Evolutionary conservation across 1,140 invertebrate species (phyloP).

Genomic region (Pentalonia nigronervosa): DNA sequence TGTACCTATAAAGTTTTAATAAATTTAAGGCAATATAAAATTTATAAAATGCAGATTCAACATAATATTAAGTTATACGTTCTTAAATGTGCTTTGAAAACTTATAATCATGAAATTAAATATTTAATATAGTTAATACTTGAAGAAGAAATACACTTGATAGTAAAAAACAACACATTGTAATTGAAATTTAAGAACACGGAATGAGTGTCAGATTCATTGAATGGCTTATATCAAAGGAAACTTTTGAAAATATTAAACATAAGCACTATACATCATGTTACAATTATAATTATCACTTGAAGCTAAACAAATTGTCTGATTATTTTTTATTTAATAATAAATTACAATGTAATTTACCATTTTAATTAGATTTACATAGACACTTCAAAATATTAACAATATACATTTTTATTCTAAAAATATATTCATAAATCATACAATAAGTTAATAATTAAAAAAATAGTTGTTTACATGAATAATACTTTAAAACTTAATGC

Average conservation of each 20-base stretch:
- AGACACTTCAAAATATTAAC: neutral
- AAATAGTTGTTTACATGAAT: neutral
- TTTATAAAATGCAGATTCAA: neutral
- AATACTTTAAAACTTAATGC: too few relatives aligned
- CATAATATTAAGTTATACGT: neutral
- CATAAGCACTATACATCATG: neutral
- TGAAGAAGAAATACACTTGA: neutral
- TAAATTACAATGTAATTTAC: constrained; percentile 1
- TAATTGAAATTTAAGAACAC: constrained; percentile 36
- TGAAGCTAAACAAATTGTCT: neutral
- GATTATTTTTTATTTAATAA: constrained; percentile 12
- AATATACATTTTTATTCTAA: neutral
- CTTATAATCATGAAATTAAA: constrained; percentile 29
- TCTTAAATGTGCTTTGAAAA: neutral
- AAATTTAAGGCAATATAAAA: neutral
- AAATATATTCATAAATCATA: neutral
- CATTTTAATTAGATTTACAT: constrained; percentile 13
- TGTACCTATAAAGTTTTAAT: neutral
- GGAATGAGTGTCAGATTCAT: constrained; percentile 18
- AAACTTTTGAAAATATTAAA: constrained; percentile 38
- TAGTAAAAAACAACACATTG: constrained; percentile 23
- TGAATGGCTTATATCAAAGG: neutral
- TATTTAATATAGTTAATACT: constrained; percentile 36
- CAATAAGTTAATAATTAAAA: neutral
- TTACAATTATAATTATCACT: constrained; percentile 26